Conservation (phyloP, 2,797 vertebrate species). For the Pygocentrus nattereri region DNA sequence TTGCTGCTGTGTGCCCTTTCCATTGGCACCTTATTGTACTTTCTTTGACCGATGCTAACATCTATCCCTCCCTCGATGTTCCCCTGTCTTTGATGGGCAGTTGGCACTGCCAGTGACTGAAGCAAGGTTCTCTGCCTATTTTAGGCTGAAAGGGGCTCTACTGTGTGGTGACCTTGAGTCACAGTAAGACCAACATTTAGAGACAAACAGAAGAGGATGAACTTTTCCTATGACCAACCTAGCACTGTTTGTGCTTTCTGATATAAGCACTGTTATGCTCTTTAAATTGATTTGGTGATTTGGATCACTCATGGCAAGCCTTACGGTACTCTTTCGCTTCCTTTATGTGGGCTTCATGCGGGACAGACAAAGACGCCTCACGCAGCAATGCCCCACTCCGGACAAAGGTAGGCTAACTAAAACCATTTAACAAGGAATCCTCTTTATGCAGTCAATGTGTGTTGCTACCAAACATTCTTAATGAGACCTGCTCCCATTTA, state of each 20-base stretch:
- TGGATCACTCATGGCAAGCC: conserved; percentile 63
- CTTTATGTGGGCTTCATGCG: conserved; percentile 68
- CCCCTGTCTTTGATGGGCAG: conserved; percentile 45
- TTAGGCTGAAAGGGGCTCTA: conserved; percentile 32
- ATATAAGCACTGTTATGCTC: conserved; percentile 1
- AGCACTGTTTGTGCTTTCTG: neutral
- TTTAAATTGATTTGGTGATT: conserved; percentile 27
- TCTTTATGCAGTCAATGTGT: neutral
- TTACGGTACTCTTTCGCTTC: conserved; percentile 65
- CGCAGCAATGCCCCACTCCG: conserved; percentile 31
- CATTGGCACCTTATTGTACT: conserved; percentile 22
- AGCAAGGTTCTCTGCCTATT: conserved; percentile 37
- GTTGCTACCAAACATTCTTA: neutral
- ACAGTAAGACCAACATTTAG: conserved; percentile 17
- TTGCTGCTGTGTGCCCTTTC: conserved; percentile 15
- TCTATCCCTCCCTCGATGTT: conserved; percentile 20
- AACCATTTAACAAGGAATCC: neutral
- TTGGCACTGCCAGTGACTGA: conserved; percentile 39
- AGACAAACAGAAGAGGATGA: neutral
- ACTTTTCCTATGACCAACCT: neutral
- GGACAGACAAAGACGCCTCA: conserved; percentile 63
- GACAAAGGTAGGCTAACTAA: conserved; percentile 63
- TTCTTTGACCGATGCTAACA: neutral
- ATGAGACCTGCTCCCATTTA: neutral
- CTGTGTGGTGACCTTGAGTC: conserved; percentile 11